Conservation (phyloP, 53 echinoderm and acorn worm genomes). For the Luidia sarsii region DNA sequence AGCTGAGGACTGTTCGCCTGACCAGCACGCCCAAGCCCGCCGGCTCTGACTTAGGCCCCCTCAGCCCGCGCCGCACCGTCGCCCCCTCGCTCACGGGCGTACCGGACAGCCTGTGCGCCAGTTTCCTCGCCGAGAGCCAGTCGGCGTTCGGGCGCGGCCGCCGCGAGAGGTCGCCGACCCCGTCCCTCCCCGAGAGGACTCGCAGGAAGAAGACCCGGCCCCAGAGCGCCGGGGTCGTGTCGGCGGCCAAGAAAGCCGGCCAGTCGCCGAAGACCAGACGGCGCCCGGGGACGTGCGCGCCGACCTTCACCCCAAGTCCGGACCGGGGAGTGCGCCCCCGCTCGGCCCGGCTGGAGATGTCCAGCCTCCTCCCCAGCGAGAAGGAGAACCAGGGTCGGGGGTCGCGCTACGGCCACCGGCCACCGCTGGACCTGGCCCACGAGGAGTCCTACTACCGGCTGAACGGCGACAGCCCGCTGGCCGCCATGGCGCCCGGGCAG, state of each 20-base stretch:
- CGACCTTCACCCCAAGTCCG: constrained; percentile 17
- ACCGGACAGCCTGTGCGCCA: constrained; percentile 9
- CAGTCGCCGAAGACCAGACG: constrained; percentile 8
- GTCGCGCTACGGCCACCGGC: constrained; percentile 33
- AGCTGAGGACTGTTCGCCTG: too few relatives aligned
- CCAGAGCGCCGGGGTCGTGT: not conserved
- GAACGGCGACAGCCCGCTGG: constrained; percentile 18
- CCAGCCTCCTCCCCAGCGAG: constrained; percentile 21
- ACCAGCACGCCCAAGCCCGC: too few relatives aligned
- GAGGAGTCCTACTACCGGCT: constrained; percentile 40
- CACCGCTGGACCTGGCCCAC: constrained; percentile 35
- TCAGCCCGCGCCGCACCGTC: not conserved
- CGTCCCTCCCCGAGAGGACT: not conserved
- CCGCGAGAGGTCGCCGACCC: not conserved
- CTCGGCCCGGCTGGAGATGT: constrained; percentile 23
- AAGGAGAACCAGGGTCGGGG: constrained; percentile 23
- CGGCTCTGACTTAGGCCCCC: not conserved
- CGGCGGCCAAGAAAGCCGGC: not conserved
- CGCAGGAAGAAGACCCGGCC: not conserved
- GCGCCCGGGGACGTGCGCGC: not conserved
- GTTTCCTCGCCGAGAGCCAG: constrained; percentile 31
- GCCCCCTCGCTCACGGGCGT: not conserved
- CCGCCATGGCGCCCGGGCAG: not conserved
- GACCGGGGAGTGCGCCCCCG: not conserved
- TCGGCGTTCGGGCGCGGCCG: constrained; percentile 21